These are phyloP conservation scores for Paralinhomoeus sp. DNA, from an alignment of 2,888 invertebrate species.

Conservation along the genomic window DNA sequence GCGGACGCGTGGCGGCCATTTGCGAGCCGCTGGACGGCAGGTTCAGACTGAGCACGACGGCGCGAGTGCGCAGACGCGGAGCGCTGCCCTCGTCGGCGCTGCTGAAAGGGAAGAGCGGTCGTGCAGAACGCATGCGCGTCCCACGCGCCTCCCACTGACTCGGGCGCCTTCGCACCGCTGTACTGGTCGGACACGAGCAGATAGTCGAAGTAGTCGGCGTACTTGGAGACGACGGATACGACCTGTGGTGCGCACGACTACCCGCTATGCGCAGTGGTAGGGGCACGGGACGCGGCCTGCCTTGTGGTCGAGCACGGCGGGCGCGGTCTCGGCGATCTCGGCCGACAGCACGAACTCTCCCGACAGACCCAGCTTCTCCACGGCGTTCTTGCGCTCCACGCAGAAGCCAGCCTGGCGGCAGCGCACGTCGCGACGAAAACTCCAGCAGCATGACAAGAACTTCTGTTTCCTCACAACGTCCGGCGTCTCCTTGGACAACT, in stretches of 20 bases:
- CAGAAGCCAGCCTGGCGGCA: constrained; percentile 43
- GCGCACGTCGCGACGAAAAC: neutral
- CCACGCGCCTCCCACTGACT: constrained; percentile 40
- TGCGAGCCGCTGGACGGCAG: constrained; percentile 29
- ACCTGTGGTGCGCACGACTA: constrained; percentile 13
- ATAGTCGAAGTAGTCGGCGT: constrained; percentile 62
- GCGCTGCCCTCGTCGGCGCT: constrained; percentile 32
- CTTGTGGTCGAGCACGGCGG: constrained; percentile 57
- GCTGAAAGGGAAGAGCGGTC: constrained; percentile 5
- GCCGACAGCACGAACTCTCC: constrained; percentile 43
- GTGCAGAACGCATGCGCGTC: no score
- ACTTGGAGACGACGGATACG: constrained; percentile 36
- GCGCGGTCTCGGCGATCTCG: constrained; percentile 67
- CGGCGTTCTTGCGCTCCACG: constrained; percentile 48
- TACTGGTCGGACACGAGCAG: constrained; percentile 92
- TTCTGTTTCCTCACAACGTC: constrained; percentile 43
- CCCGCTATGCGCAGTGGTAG: neutral
- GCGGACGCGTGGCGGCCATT: constrained; percentile 50
- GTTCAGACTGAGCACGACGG: constrained; percentile 58
- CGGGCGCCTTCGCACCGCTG: constrained; percentile 60
- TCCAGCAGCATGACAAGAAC: neutral
- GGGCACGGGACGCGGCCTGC: constrained; percentile 10
- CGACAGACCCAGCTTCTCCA: constrained; percentile 57
- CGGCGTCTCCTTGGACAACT: constrained; percentile 68
- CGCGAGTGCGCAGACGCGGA: constrained; percentile 39